Base-by-base conservation (phyloP, 2,888 invertebrate species). In the Dromius quadrimaculatus region DNA sequence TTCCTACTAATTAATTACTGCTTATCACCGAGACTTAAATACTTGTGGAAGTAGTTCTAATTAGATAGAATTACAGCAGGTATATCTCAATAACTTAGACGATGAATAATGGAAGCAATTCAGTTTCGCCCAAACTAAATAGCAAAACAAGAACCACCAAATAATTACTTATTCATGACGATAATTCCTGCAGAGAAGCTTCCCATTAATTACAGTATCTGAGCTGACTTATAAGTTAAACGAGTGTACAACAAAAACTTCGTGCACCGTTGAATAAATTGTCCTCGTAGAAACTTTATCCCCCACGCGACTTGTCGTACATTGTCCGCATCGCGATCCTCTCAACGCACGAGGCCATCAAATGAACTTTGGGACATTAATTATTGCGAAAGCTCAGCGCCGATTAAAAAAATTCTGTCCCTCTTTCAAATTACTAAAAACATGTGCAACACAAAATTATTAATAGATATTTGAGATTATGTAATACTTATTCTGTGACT, bases 221-320 rank as follows among this genome's bases (percentile, higher is more conserved):
- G 11, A 36, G 11, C 36, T 36, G 28, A 54, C 50, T 28, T 54
- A 32, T 28, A 54, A 54, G 50, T 54, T 54, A 6, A 54, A 5
- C 15, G 50, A 54, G 15, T 28, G 28, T 28, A 54, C 13, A 41
- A 41, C 15, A 41, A 54, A 47, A 45, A 47, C 20, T 23, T 15
- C 50, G 28, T 28, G 28, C 28, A 13, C 50, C 28, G 50, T 54
- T 28, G 15, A 13, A 54, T 54, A 54, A 54, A 54, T 54, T 23
- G 50, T 54, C 50, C 47, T 23, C 13, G 15, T 11, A 15, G 50
- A 54, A 54, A 41, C 23, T 54, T 54, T 54, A 54, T 54, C 50
- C 47, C 47, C 50, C 50, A 41, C 41, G 41, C 41, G 50, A 54
- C 50, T 54, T 54, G 50, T 54, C 50, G n/a, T n/a, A n/a, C n/a